Conservation (phyloP, 2,113 vertebrate genomes). For the Trichomycterus rosablanca region DNA sequence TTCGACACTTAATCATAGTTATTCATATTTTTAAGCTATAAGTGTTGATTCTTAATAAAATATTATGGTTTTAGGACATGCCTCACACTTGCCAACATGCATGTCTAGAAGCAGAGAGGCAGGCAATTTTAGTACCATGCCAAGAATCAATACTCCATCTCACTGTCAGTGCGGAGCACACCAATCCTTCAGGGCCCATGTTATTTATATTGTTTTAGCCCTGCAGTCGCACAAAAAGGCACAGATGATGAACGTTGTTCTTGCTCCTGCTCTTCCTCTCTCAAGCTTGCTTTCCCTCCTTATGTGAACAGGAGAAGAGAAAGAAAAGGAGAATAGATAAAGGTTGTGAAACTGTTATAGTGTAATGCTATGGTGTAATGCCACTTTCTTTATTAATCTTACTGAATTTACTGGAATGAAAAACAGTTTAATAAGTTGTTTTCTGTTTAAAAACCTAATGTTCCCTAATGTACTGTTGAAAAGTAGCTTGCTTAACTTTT, state of each 20-base stretch:
- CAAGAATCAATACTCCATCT: constrained; percentile 62
- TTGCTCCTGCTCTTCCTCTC: constrained; percentile 22
- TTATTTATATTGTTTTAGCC: constrained; percentile 53
- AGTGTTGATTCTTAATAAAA: too few relatives aligned
- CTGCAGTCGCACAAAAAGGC: constrained; percentile 44
- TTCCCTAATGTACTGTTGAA: too few relatives aligned
- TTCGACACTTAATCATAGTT: too few relatives aligned
- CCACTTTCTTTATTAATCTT: constrained; percentile 30
- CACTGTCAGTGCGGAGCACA: constrained; percentile 43
- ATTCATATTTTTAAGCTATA: too few relatives aligned
- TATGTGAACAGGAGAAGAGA: constrained; percentile 14
- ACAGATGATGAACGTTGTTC: constrained; percentile 44
- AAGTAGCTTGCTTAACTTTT: too few relatives aligned
- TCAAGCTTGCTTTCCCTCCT: constrained; percentile 4
- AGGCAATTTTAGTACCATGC: constrained; percentile 55
- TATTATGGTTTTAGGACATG: constrained; percentile 37
- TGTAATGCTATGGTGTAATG: constrained; percentile 31
- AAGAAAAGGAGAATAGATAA: constrained; percentile 18
- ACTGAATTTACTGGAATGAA: too few relatives aligned
- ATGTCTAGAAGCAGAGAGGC: constrained; percentile 52
- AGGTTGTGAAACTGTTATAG: constrained; percentile 32
- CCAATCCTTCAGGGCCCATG: constrained; percentile 43
- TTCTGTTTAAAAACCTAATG: too few relatives aligned
- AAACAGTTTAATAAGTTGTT: too few relatives aligned
- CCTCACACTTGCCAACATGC: constrained; percentile 39